Evolutionary conservation across 2,113 vertebrate species (phyloP), one percentile per base, ranked within the genome.

Genomic region (Phalacrocorax brasilianus): DNA sequence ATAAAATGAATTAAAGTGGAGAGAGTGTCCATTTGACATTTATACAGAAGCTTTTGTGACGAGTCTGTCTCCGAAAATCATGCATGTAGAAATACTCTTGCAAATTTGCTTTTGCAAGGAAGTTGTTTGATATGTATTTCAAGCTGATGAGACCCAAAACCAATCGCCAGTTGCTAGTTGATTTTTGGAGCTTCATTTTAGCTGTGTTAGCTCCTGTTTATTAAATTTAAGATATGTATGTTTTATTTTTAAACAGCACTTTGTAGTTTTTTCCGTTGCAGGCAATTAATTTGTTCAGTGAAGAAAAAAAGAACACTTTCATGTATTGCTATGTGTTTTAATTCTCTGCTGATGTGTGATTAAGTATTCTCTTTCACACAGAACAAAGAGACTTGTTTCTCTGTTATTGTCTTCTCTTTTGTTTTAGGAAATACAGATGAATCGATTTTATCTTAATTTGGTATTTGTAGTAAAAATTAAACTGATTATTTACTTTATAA

Each of bases 321-420:
- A 97, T 97, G 95, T 92, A 85, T 47, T 88, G 90, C 89, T 91
- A 82, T 89, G 67, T 92, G 96, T 97, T 95, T 96, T 86, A 97
- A 97, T 97, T 97, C 93, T 95, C 94, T 91, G 91, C 94, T 96
- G 95, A 97, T 96, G 88, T 89, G 78, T 97, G 96, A 96, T 97
- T 96, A 97, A 97, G 90, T 97, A 97, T 97, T 97, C 95, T 94
- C 96, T 97, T 97, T 97, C 90, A 95, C 91, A 90, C 28, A 95
- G 81, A 97, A 97, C 93, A 97, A 96, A 97, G 93, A 91, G 70
- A 71, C 85, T 96, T 96, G 87, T 96, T 93, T 94, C 95, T 96
- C 86, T 92, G 81, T 85, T 97, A 94, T 92, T 97, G 94, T 82
- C 59, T 80, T 67, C 84, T 87, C 91, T 91, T 86, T 89, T 95